Evolutionary conservation across 2,113 vertebrate genomes (phyloP).

Genomic region (Pangasianodon hypophthalmus): DNA sequence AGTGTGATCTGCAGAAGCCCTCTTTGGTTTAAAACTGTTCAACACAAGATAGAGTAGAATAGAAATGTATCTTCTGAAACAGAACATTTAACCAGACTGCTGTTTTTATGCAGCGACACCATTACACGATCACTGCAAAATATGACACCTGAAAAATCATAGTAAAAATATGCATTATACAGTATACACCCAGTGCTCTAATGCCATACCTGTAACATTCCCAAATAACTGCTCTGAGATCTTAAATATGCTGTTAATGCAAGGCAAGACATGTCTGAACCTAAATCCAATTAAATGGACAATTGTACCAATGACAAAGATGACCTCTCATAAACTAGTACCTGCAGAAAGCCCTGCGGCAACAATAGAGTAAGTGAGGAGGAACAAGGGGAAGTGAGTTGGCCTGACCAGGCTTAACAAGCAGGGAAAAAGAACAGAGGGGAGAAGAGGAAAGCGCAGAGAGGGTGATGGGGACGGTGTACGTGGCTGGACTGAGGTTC

Average conservation of each 20-base stretch:
- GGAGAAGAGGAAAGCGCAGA: not conserved
- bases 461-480: not conserved
- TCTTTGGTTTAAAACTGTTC: constrained; percentile 35
- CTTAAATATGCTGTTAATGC: constrained; percentile 20
- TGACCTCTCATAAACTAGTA: constrained; percentile 32
- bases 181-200: constrained; percentile 25
- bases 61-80: not conserved
- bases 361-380: constrained; percentile 30
- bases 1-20: constrained; percentile 21
- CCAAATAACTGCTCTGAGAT: constrained; percentile 23
- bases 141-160: constrained; percentile 8
- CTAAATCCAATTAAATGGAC: constrained; percentile 31
- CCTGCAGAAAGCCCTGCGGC: constrained; percentile 34
- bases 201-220: constrained; percentile 34
- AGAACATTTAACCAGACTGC: constrained; percentile 17
- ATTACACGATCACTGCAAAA: not conserved
- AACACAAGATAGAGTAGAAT: constrained; percentile 3
- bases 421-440: constrained; percentile 11
- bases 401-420: constrained; percentile 22
- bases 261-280: constrained; percentile 22
- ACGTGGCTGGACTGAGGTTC: constrained; percentile 48
- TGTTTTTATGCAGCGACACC: constrained; percentile 1
- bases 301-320: constrained; percentile 37
- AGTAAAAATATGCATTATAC: constrained; percentile 15
- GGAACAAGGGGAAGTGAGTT: not conserved